Base-by-base conservation (phyloP, 2,888 invertebrate genomes). In the Perizoma flavofasciatum region DNA sequence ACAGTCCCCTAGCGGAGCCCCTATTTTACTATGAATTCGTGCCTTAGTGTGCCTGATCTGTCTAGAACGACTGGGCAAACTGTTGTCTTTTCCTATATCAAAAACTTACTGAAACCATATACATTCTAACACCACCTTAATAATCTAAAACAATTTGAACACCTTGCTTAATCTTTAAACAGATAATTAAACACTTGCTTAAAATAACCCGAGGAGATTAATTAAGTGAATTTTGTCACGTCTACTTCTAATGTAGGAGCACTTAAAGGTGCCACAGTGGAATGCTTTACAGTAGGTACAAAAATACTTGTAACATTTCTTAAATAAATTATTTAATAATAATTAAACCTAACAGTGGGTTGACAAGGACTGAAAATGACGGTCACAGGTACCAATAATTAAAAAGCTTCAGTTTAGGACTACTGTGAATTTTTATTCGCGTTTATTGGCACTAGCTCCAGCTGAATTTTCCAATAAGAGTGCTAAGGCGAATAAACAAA, bases 221-320 rank as follows among this genome's bases (percentile, higher is more conserved):
- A 71, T 71, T 69, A 68, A 67, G 62, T 56, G 53, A 66, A 68
- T 63, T 68, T 66, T 64, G 63, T 66, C 68, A 67, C 68, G 65
- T 65, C 61, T 57, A 51, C 37, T 59, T 52, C 44, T 65, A 68
- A 68, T 59, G 65, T 67, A 67, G 49, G 48, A 57, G 49, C 62
- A 63, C 61, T 68, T 68, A 60, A 60, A 41, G 22, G 8, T 46
- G 57, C 6, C 59, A 44, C 44, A 67, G 65, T 46, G 34, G 1
- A 54, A 11, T 37, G 5, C 22, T 3, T 6, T 37, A 8, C 6
- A 40, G 40, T 43, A 37, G 1, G 7, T 37, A 4, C 37, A 37
- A 37, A 37, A 1, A 37, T 3, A n/a, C n/a, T n/a, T 37, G 1
- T 6, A 6, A 37, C 7, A 37, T 6, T 4, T 37, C 7, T 37